Conservation (phyloP, 1,140 invertebrate genomes). For the Plectrocnemia conspersa region DNA sequence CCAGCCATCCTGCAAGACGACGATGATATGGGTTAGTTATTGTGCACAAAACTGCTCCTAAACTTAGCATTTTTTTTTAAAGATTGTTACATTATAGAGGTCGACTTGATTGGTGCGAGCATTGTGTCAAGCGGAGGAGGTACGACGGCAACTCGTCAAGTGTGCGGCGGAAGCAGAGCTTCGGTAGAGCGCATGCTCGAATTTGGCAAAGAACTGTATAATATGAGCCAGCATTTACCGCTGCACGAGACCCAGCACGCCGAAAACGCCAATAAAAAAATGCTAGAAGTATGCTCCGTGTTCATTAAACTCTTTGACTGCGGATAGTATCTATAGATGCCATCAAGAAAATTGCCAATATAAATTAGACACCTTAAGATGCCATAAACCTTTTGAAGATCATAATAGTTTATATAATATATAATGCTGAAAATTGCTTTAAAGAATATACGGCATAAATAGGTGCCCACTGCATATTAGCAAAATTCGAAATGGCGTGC, state of each 20-base stretch:
- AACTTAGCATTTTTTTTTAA: not conserved
- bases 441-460: too few relatives aligned
- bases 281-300: conserved; percentile 79
- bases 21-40: conserved; percentile 31
- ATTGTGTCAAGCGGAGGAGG: conserved; percentile 33
- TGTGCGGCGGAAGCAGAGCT: conserved; percentile 72
- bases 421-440: too few relatives aligned
- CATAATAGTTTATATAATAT: too few relatives aligned
- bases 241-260: conserved; percentile 73
- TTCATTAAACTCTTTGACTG: too few relatives aligned
- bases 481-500: too few relatives aligned
- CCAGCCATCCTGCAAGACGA: conserved; percentile 29
- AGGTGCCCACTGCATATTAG: too few relatives aligned
- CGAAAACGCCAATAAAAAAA: conserved; percentile 85
- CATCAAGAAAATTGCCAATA: too few relatives aligned
- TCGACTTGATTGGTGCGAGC: conserved; percentile 32
- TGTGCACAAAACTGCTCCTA: not conserved
- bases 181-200: conserved; percentile 87
- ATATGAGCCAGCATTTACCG: conserved; percentile 80
- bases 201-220: conserved; percentile 89
- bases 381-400: too few relatives aligned
- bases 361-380: too few relatives aligned
- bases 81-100: conserved; percentile 25
- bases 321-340: too few relatives aligned
- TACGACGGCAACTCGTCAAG: conserved; percentile 45